Percentiles rank a stretch among this genome's conserved stretches.
Evolutionary conservation across 2,797 vertebrate genomes (phyloP).

Genomic region (Lepilemur septentrionalis): DNA sequence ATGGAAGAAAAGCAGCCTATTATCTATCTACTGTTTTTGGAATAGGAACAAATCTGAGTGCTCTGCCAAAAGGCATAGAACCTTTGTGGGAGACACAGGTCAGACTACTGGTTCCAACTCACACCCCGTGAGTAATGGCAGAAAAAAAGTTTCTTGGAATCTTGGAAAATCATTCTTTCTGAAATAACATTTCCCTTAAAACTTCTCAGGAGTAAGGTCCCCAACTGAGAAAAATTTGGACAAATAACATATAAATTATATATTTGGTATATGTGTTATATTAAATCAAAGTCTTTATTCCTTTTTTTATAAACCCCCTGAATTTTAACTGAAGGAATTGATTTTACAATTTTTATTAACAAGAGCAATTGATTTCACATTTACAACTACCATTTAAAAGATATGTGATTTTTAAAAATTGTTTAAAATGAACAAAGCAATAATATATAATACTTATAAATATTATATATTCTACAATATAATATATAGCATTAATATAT

Average conservation of each 20-base stretch:
- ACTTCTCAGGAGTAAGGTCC: background rate
- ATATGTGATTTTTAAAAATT: background rate
- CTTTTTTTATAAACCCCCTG: background rate
- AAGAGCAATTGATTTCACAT: background rate
- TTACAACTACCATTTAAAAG: background rate
- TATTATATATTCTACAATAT: background rate
- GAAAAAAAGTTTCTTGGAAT: background rate
- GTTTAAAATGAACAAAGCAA: background rate
- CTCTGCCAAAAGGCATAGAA: background rate
- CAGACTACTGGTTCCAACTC: background rate
- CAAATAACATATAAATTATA: background rate
- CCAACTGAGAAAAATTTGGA: background rate
- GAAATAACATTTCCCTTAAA: background rate
- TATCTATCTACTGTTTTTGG: background rate
- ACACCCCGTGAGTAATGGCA: background rate
- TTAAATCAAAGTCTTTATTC: background rate
- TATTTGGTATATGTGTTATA: background rate
- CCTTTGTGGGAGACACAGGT: background rate
- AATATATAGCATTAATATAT: background rate
- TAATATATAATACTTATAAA: background rate
- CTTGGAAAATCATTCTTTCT: background rate
- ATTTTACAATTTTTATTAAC: conserved; percentile 4
- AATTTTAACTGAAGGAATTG: conserved; percentile 37
- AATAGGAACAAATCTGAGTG: background rate
- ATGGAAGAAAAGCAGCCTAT: background rate